Evolutionary conservation across 2,888 invertebrate genomes (phyloP).

Genomic region (Trichopria drosophilae): DNA sequence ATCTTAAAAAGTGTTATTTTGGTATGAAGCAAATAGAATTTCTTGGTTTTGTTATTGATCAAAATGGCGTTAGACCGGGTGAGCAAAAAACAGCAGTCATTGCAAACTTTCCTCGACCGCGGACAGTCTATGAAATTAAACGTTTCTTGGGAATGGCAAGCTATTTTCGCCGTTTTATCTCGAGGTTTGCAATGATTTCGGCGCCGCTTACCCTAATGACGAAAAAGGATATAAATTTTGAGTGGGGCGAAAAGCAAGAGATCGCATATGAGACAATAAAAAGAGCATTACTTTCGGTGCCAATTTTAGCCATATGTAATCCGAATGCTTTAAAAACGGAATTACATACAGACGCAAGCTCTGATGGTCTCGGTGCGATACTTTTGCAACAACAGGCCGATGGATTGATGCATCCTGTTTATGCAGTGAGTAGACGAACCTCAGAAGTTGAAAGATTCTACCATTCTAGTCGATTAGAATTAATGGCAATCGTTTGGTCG

Average conservation of each 20-base stretch:
- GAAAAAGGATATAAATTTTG: conserved; percentile 3
- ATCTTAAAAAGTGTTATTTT: conserved; percentile 39
- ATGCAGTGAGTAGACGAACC: conserved; percentile 43
- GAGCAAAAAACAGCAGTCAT: conserved; percentile 33
- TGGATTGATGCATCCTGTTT: conserved; percentile 21
- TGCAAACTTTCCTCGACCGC: conserved; percentile 20
- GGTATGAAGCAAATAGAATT: too few relatives aligned
- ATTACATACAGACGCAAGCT: too few relatives aligned
- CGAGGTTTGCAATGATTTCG: conserved; percentile 26
- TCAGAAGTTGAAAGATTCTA: conserved; percentile 35
- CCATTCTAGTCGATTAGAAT: conserved; percentile 40
- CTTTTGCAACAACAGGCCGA: conserved; percentile 28
- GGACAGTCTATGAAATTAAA: conserved; percentile 17
- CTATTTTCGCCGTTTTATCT: conserved; percentile 31
- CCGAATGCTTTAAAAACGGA: too few relatives aligned
- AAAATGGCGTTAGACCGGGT: conserved; percentile 29
- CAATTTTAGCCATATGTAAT: background rate
- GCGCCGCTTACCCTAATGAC: conserved; percentile 28
- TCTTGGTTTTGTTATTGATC: too few relatives aligned
- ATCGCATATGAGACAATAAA: background rate
- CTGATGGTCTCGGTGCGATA: conserved; percentile 29
- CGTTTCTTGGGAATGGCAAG: conserved; percentile 29
- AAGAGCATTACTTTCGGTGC: background rate
- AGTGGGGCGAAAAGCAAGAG: conserved; percentile 12
- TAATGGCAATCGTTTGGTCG: conserved; percentile 39